Base-by-base conservation (phyloP, 2,797 vertebrate species). In the Chanos chanos region DNA sequence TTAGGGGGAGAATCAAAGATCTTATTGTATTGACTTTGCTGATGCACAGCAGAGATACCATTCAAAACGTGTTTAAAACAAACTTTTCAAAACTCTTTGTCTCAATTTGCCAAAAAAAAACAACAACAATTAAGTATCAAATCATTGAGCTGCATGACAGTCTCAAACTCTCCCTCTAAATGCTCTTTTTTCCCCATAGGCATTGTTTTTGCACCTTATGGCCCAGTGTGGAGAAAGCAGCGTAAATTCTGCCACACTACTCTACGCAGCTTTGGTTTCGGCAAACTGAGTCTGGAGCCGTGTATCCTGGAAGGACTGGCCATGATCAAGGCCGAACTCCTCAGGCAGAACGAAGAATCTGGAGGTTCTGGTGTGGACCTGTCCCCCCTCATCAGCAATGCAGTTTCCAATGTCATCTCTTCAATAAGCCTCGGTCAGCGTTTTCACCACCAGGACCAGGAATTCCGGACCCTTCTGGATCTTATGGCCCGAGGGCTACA, bases 341-440 rank as follows among this genome's bases (percentile, higher is more conserved):
- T 87, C 40, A 90, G 77, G 24, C 85, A 86, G 0, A 85, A 81
- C 0, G 47, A 71, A 1, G 48, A 85, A 18, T 31, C 47, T 0
- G 77, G 67, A 0, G 66, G 69, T 0, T 19, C 79, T 0, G 80
- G 89, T 0, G 88, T 98, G 52, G 85, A 85, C 60, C 87, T 85
- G 7, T 85, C 85, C 7, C 85, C 91, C 0, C 79, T 96, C 2
- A 85, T 98, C 71, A 85, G 85, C 72, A 94, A 88, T 0, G 87
- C 93, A 0, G 92, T 98, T 57, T 96, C 97, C 8, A 99, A 98
- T 1, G 84, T 99, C 34, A 98, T 99, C 74, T 97, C 95, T 61
- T 94, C 92, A 1, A 76, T 99, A 81, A 87, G 90, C 66, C 88
- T 98, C 12, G 93, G 95, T 12, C 92, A 78, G 50, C 92, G 92